A percentile compares a stretch with the other conserved stretches of the same genome.
These are phyloP conservation scores for Holothuria leucospilota DNA, from an alignment of 53 echinoderm and acorn worm genomes.

Conservation along the genomic window DNA sequence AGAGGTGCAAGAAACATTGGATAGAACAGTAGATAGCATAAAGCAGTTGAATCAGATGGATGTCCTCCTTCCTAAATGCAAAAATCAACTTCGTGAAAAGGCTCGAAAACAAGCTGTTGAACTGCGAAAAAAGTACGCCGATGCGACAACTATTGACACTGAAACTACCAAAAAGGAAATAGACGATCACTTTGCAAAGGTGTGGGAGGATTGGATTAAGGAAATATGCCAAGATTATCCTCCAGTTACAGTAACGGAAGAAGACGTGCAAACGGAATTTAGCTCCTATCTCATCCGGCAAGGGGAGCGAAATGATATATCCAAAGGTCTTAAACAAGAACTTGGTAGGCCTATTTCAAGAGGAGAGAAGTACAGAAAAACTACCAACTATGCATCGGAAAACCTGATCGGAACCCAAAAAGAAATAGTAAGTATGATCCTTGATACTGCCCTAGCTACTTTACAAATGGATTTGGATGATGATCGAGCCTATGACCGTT, in stretches of 20 bases:
- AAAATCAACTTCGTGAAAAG: conserved; percentile 22
- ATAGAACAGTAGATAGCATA: conserved; percentile 16
- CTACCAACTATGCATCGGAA: background rate
- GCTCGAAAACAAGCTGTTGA: conserved; percentile 5
- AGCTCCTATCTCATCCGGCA: background rate
- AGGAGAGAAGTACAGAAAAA: background rate
- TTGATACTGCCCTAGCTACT: background rate
- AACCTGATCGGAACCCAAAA: background rate
- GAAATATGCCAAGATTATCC: conserved; percentile 30
- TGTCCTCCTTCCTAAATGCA: conserved; percentile 24
- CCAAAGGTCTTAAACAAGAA: conserved; percentile 9
- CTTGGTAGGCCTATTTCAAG: conserved; percentile 11
- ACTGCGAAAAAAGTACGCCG: background rate
- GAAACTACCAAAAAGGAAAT: background rate
- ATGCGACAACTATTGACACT: background rate
- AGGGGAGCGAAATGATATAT: conserved; percentile 7
- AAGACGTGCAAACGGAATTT: conserved; percentile 26
- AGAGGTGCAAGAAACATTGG: background rate
- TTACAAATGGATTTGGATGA: background rate
- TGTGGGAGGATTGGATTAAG: conserved; percentile 30
- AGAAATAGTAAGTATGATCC: background rate
- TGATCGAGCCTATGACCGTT: conserved; percentile 15
- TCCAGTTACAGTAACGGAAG: background rate
- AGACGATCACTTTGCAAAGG: conserved; percentile 1
- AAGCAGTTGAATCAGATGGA: conserved; percentile 16